Evolutionary conservation across 2,888 invertebrate genomes (phyloP), one percentile per base, ranked within the genome.

Genomic region (Diaprepes abbreviatus): DNA sequence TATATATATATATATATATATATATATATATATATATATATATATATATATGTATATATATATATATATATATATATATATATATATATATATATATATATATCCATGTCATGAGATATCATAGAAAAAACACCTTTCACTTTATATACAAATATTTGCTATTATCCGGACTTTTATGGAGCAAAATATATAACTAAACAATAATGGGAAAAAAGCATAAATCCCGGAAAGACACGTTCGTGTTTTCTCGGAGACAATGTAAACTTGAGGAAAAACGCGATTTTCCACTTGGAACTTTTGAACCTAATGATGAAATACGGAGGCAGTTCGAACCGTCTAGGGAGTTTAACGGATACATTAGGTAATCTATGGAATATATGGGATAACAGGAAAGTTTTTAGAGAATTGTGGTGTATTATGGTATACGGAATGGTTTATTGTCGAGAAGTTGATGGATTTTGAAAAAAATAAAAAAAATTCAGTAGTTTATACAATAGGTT

Each of bases 281-380:
- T 70, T 70, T 70, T 60, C 70, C 70, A 70, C 70, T 70, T 60
- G 70, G 55, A 70, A 70, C 65, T 70, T 70, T 70, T 60, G 64
- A 70, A 65, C 65, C 55, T 70, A 70, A 70, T 70, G 70, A 70
- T 70, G 70, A 70, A 70, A 70, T 70, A 70, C 70, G 55, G 55
- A 38, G 19, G 33, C 43, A 14, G 58, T 24, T 35, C 31, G 60
- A 65, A 65, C 14, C 55, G 64, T 43, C 65, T 4, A 24, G 70
- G 60, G 65, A 58, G 24, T 19, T n/a, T 43, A 57, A 31, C 48
- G 35, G 60, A 67, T 54, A 60, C 60, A 67, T 67, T 67, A 45
- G 35, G 55, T 62, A 55, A 14, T 48, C 48, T 28, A 48, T 14
- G 28, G 28, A 14, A 24, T 48, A 14, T 48, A 48, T 19, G 21